phyloP scores from a whole-genome alignment of 2,888 invertebrate species.

The Epirrhoe alternata region DNA sequence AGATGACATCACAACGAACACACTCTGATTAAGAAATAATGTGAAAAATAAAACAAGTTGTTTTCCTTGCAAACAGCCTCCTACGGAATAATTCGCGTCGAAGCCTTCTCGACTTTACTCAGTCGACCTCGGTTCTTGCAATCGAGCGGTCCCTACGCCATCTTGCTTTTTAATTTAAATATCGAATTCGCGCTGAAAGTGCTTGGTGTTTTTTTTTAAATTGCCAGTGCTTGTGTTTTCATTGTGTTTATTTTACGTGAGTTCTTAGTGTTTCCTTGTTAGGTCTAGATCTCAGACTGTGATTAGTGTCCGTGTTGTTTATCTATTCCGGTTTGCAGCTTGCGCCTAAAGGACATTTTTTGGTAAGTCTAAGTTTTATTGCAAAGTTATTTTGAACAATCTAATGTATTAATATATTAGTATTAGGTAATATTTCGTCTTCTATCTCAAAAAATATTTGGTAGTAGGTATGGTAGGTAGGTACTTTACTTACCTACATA shows the following conservation, averaged over 20 bases:
- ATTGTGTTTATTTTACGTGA: slow-evolving; percentile 10
- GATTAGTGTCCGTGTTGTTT: slow-evolving; percentile 61
- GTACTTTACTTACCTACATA: too few relatives aligned
- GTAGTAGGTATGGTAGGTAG: too few relatives aligned
- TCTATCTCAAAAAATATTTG: background rate
- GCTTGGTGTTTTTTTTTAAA: slow-evolving; percentile 44
- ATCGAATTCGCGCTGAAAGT: slow-evolving; percentile 69
- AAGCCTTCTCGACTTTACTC: slow-evolving; percentile 72
- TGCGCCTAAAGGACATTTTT: slow-evolving; percentile 42
- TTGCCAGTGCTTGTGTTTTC: slow-evolving; percentile 24
- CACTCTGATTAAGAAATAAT: slow-evolving; percentile 55
- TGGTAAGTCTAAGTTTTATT: slow-evolving; percentile 42
- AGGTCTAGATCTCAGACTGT: slow-evolving; percentile 50
- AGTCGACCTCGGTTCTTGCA: slow-evolving; percentile 78
- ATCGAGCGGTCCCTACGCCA: slow-evolving; percentile 66
- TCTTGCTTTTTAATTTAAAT: slow-evolving; percentile 54
- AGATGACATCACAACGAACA: slow-evolving; percentile 22
- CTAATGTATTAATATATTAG: too few relatives aligned
- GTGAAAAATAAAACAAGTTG: slow-evolving; percentile 59
- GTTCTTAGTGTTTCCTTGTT: slow-evolving; percentile 18
- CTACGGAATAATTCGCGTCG: slow-evolving; percentile 60
- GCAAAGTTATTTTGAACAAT: slow-evolving; percentile 7
- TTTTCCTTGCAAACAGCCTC: slow-evolving; percentile 78
- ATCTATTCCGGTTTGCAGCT: slow-evolving; percentile 57
- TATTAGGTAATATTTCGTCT: background rate